These are phyloP conservation scores for Cerceris rybyensis DNA, from an alignment of 2,888 invertebrate genomes.

Conservation along the genomic window DNA sequence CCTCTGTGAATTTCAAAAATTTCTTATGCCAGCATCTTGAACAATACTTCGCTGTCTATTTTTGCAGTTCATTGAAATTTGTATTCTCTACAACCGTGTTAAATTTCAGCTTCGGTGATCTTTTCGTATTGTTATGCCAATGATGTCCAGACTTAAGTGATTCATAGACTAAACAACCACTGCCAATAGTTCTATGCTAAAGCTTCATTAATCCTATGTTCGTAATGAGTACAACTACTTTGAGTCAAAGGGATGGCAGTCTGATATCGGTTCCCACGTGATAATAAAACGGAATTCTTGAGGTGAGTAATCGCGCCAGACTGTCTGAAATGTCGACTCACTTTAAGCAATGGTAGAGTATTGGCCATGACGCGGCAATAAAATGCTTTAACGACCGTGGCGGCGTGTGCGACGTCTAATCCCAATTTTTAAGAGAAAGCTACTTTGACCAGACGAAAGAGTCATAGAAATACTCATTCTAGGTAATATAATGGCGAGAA, in stretches of 20 bases:
- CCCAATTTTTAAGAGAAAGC: slow-evolving; percentile 48
- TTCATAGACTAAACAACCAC: too few species aligned
- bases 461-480: slow-evolving; percentile 14
- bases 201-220: not conserved
- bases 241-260: slow-evolving; percentile 4
- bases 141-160: too few species aligned
- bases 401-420: slow-evolving; percentile 23
- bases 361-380: slow-evolving; percentile 1
- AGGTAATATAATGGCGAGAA: not conserved
- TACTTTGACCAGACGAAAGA: not conserved
- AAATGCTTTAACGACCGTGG: slow-evolving; percentile 14
- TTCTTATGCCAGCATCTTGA: too few species aligned
- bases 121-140: too few species aligned
- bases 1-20: too few species aligned
- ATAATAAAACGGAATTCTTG: slow-evolving; percentile 1
- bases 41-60: too few species aligned
- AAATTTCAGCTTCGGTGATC: too few species aligned
- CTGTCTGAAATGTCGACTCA: not conserved
- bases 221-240: not conserved
- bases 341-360: slow-evolving; percentile 4
- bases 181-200: too few species aligned
- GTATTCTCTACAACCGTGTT: too few species aligned
- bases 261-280: slow-evolving; percentile 3
- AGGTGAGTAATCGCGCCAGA: slow-evolving; percentile 4
- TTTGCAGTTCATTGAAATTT: too few species aligned